Percentiles rank a stretch among this genome's conserved stretches.
phyloP scores from a whole-genome alignment of 2,113 vertebrate genomes.

The Neoarius graeffei region DNA sequence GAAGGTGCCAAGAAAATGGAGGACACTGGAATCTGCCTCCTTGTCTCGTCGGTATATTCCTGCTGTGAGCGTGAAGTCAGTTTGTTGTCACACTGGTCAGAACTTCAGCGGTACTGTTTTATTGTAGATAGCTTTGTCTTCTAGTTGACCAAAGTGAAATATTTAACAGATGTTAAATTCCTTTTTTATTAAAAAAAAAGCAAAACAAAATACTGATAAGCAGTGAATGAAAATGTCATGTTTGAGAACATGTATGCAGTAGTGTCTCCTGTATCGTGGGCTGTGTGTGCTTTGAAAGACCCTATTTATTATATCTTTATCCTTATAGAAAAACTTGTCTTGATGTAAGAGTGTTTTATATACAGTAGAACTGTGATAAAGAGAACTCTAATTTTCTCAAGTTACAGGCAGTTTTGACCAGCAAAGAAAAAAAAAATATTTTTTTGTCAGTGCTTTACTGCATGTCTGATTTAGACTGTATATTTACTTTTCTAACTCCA shows the following conservation, averaged over 20 bases:
- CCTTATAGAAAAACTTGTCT: conserved; percentile 11
- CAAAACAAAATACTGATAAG: neutral
- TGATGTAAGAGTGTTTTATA: conserved; percentile 34
- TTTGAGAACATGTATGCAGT: conserved; percentile 37
- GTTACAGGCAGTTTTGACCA: conserved; percentile 6
- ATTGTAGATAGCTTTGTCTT: conserved; percentile 42
- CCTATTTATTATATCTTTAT: conserved; percentile 45
- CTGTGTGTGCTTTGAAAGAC: conserved; percentile 22
- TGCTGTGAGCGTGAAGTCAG: conserved; percentile 15
- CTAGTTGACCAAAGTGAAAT: conserved; percentile 56
- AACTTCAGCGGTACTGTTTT: conserved; percentile 46
- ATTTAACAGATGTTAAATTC: conserved; percentile 23
- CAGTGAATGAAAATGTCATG: neutral
- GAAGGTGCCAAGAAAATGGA: conserved; percentile 50
- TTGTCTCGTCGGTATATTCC: neutral
- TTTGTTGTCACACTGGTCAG: conserved; percentile 36
- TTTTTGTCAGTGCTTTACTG: conserved; percentile 32
- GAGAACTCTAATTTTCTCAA: conserved; percentile 4
- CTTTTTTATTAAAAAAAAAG: neutral
- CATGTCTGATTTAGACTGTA: conserved; percentile 45
- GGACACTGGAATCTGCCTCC: conserved; percentile 32
- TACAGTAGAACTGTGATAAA: conserved; percentile 21
- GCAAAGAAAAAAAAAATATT: conserved; percentile 21
- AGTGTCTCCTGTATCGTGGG: conserved; percentile 34
- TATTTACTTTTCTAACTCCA: conserved; percentile 41